These are phyloP conservation scores for Bellardia bayeri DNA, from an alignment of 2,888 invertebrate genomes.

Conservation along the genomic window DNA sequence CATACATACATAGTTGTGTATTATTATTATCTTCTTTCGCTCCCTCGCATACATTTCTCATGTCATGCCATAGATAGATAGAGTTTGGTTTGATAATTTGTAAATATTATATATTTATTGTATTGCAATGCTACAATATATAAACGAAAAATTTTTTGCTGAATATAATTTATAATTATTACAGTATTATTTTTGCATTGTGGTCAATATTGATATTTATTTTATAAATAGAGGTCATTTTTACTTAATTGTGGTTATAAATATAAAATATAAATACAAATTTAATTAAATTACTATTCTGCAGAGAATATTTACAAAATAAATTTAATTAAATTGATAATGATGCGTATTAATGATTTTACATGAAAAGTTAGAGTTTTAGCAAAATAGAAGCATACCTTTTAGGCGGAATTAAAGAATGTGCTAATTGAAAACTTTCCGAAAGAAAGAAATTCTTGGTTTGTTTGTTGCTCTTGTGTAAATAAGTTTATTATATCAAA, in stretches of 20 bases:
- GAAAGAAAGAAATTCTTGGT: too few species aligned
- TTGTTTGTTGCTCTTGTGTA: too few species aligned
- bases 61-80: not conserved
- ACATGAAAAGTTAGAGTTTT: not conserved
- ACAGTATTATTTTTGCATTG: slow-evolving; percentile 42
- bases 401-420: too few species aligned
- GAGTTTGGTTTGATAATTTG: not conserved
- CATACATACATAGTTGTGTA: not conserved
- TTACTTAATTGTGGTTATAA: slow-evolving; percentile 41
- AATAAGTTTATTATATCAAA: too few species aligned
- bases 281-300: slow-evolving; percentile 39
- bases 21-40: not conserved
- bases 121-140: slow-evolving; percentile 12
- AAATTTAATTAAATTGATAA: slow-evolving; percentile 18
- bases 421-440: too few species aligned
- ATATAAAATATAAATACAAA: slow-evolving; percentile 24
- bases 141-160: not conserved
- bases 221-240: slow-evolving; percentile 2
- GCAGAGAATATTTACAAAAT: not conserved
- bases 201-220: slow-evolving; percentile 15
- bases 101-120: slow-evolving; percentile 26
- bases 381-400: not conserved
- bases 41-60: not conserved
- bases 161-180: slow-evolving; percentile 43
- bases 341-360: not conserved